These are phyloP conservation scores for Scopus umbretta DNA, from an alignment of 2,113 vertebrate species.

Conservation along the genomic window DNA sequence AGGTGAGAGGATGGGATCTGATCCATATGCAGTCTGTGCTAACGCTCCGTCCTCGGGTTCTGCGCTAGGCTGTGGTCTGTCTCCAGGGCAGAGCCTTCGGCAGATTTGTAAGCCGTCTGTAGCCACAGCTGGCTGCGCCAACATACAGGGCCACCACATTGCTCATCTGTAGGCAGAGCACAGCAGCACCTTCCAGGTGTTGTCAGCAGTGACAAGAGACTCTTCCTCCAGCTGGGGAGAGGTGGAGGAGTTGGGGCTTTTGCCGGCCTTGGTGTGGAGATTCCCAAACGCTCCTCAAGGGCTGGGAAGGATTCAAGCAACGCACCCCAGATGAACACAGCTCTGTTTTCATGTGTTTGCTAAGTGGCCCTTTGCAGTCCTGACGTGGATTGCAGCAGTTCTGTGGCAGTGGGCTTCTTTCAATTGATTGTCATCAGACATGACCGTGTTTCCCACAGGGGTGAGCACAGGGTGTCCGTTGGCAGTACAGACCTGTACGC, in stretches of 20 bases:
- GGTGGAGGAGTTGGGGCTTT: not conserved
- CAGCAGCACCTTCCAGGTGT: not conserved
- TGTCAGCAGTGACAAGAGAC: not conserved
- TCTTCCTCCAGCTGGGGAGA: not conserved
- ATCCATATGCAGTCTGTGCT: rapidly evolving
- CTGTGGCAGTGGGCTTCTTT: not conserved
- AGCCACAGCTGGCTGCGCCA: not conserved
- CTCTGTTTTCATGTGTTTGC: not conserved
- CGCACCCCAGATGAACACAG: rapidly evolving
- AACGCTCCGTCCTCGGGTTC: rapidly evolving
- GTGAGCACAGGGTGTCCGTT: not conserved
- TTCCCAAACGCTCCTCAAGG: not conserved
- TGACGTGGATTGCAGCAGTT: not conserved
- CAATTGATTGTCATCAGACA: not conserved
- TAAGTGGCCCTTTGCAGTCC: not conserved
- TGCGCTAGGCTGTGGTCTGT: not conserved
- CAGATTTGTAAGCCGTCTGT: too few species aligned
- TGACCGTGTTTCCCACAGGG: rapidly evolving
- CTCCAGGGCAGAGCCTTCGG: not conserved
- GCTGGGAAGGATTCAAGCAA: not conserved
- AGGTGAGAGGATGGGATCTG: not conserved
- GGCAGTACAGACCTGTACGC: not conserved
- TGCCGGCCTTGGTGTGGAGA: not conserved
- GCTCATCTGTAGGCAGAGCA: not conserved
- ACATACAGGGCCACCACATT: not conserved